phyloP scores from a whole-genome alignment of 2,797 vertebrate genomes.

The Pterois miles region DNA sequence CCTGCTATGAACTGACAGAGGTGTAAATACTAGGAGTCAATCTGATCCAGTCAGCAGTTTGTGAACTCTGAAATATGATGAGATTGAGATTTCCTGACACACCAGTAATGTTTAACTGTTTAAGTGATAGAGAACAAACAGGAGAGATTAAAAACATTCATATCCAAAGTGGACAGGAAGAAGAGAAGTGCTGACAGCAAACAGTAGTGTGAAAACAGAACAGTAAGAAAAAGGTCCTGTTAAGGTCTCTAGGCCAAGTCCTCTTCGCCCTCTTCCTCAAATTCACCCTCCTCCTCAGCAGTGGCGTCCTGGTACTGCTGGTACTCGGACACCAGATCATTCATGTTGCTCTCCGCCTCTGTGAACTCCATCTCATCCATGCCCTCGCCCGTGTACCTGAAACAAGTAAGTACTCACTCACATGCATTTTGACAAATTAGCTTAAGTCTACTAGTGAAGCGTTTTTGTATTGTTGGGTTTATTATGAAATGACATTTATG shows the following conservation, averaged over 20 bases:
- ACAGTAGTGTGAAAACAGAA: not conserved
- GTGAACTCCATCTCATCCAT: constrained; percentile 86
- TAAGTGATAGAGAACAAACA: too few species aligned
- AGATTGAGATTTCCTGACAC: too few species aligned
- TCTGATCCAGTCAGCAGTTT: not conserved
- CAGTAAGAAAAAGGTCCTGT: not conserved
- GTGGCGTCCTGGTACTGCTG: constrained; percentile 85
- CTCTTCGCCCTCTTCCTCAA: constrained; percentile 84
- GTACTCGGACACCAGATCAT: constrained; percentile 84
- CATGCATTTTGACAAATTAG: not conserved
- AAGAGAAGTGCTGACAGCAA: not conserved
- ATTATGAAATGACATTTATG: not conserved
- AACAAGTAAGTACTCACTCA: not conserved
- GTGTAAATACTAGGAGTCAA: not conserved
- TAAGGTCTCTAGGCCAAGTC: constrained; percentile 69
- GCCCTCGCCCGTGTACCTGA: constrained; percentile 84
- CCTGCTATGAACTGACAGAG: not conserved
- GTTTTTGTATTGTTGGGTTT: not conserved
- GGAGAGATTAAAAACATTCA: constrained; percentile 24
- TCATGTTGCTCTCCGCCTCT: constrained; percentile 85
- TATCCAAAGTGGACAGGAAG: not conserved
- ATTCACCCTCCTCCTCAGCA: constrained; percentile 83
- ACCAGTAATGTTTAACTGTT: too few species aligned
- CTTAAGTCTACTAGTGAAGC: not conserved
- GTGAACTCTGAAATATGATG: not conserved